These are phyloP conservation scores for Drosophila yakuba DNA, from an alignment of 1,140 invertebrate species.

Conservation along the genomic window DNA sequence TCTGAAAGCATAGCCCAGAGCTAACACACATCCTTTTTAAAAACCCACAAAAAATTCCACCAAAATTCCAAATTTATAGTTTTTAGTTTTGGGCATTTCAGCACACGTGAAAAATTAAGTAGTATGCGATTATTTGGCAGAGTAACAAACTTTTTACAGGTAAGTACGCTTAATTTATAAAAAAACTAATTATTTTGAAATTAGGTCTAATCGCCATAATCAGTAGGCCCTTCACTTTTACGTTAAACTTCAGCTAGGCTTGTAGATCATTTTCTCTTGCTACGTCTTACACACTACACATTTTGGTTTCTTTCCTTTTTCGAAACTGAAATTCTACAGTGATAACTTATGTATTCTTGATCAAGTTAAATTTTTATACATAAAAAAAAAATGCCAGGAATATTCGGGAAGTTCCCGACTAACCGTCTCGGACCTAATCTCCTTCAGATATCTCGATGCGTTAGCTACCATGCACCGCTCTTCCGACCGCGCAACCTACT, in stretches of 20 bases:
- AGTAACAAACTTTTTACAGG: conserved; percentile 41
- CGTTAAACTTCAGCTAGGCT: neutral
- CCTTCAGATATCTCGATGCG: conserved; percentile 61
- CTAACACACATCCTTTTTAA: conserved; percentile 4
- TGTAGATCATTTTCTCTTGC: neutral
- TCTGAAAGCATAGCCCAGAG: neutral
- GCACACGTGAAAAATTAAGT: neutral
- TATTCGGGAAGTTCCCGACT: conserved; percentile 3
- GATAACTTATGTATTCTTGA: neutral
- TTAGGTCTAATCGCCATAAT: neutral
- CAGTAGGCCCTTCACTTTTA: conserved; percentile 15
- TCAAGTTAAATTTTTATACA: neutral
- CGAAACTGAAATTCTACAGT: conserved; percentile 7
- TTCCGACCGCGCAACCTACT: conserved; percentile 35
- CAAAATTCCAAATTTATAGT: conserved; percentile 29
- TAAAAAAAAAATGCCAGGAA: conserved; percentile 26
- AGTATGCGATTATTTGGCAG: conserved; percentile 65
- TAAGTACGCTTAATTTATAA: neutral
- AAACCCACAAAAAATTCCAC: neutral
- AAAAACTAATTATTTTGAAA: neutral
- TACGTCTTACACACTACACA: conserved; percentile 12
- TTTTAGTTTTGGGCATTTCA: neutral
- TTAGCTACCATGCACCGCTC: conserved; percentile 55
- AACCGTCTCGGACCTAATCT: conserved; percentile 44
- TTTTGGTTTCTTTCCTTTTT: conserved; percentile 11